phyloP scores from a whole-genome alignment of 2,797 vertebrate species.

The Bryconaethiops microstoma region DNA sequence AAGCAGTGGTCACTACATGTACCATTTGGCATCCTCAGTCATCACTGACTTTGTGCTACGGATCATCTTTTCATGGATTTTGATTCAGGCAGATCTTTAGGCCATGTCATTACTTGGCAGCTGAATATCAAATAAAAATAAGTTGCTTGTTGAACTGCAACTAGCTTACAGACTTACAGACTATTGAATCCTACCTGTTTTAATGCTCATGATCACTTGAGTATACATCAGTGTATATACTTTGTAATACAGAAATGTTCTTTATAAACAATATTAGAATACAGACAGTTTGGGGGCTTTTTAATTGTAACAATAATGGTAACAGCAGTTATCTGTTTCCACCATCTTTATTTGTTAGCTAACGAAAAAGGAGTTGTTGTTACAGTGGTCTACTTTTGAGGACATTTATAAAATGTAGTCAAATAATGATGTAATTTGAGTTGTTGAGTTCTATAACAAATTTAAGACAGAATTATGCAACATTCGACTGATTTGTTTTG shows the following conservation, averaged over 20 bases:
- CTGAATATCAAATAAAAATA: constrained; percentile 5
- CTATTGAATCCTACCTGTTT: background rate
- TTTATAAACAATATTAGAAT: background rate
- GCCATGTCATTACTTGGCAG: background rate
- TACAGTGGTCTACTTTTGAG: background rate
- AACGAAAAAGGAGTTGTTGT: background rate
- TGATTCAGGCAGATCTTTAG: constrained; percentile 18
- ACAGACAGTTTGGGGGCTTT: background rate
- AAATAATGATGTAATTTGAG: background rate
- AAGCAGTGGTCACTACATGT: background rate
- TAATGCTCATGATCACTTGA: background rate
- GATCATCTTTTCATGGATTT: constrained; percentile 4
- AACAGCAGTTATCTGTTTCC: background rate
- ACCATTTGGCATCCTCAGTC: background rate
- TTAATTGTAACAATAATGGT: background rate
- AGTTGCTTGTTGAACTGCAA: background rate
- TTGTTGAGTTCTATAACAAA: background rate
- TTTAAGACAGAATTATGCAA: background rate
- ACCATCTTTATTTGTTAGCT: background rate
- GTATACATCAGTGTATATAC: constrained; percentile 8
- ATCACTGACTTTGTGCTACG: background rate
- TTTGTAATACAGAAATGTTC: background rate
- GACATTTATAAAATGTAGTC: background rate
- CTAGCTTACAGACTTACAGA: constrained; percentile 5
- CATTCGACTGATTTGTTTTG: background rate